phyloP scores from a whole-genome alignment of 2,888 invertebrate species.

The Pachymerium ferrugineum region DNA sequence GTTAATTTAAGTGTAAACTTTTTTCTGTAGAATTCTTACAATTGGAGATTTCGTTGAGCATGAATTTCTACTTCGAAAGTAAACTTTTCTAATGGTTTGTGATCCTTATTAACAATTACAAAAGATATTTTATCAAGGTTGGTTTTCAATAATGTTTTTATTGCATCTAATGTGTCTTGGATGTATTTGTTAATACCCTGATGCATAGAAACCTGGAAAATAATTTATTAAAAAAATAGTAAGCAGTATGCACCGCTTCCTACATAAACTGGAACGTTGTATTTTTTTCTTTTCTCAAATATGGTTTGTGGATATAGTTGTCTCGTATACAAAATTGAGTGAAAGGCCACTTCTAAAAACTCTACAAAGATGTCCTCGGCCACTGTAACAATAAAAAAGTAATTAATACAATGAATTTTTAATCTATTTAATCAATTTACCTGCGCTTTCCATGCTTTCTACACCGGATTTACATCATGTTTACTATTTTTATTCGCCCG shows the following conservation, averaged over 20 bases:
- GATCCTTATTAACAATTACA: background rate
- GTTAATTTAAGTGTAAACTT: too few species aligned
- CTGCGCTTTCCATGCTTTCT: background rate
- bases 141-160: background rate
- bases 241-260: background rate
- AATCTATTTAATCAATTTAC: background rate
- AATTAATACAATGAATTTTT: background rate
- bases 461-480: background rate
- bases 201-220: background rate
- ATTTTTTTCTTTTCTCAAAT: slow-evolving; percentile 26
- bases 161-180: background rate
- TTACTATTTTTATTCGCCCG: background rate
- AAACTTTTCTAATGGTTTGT: slow-evolving; percentile 30
- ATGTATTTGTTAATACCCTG: slow-evolving; percentile 20
- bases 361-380: background rate
- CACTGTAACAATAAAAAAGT: background rate
- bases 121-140: background rate
- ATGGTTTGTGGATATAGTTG: background rate
- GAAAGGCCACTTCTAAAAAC: slow-evolving; percentile 19
- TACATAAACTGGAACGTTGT: background rate
- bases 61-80: slow-evolving; percentile 13
- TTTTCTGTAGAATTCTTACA: background rate
- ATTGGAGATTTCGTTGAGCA: background rate
- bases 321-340: slow-evolving; percentile 3
- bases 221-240: background rate